Conservation (phyloP, 2,888 invertebrate species). For the Hipparchia sbordonii region DNA sequence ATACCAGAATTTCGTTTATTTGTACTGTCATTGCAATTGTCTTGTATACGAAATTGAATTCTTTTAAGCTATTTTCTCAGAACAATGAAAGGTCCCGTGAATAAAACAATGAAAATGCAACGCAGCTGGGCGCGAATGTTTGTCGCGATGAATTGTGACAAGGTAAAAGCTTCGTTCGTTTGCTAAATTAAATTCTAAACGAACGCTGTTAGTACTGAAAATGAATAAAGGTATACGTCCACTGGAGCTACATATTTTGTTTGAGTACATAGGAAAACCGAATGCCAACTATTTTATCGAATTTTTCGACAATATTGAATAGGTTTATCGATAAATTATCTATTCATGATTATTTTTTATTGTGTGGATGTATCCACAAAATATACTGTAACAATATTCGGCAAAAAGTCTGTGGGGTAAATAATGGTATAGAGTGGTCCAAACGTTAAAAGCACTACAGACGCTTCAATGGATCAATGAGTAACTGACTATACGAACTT, state of each 20-base stretch:
- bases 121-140: slow-evolving; percentile 55
- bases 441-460: slow-evolving; percentile 14
- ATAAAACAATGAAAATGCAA: slow-evolving; percentile 59
- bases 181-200: slow-evolving; percentile 64
- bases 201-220: slow-evolving; percentile 52
- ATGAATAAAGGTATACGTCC: slow-evolving; percentile 47
- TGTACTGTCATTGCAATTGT: too few species aligned
- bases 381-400: too few species aligned
- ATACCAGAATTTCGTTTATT: too few species aligned
- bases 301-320: too few species aligned
- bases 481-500: slow-evolving; percentile 40
- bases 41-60: neutral
- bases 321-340: too few species aligned
- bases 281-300: neutral
- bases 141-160: slow-evolving; percentile 66
- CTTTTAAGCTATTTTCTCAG: slow-evolving; percentile 7
- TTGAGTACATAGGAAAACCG: neutral
- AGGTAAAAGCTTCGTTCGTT: slow-evolving; percentile 69
- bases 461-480: slow-evolving; percentile 45
- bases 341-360: too few species aligned
- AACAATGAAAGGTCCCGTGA: slow-evolving; percentile 47
- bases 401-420: neutral
- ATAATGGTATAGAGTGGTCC: neutral
- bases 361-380: too few species aligned
- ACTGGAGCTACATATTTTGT: neutral